phyloP scores from a whole-genome alignment of 2,797 vertebrate species.

The Alcedo quadribrachys region DNA sequence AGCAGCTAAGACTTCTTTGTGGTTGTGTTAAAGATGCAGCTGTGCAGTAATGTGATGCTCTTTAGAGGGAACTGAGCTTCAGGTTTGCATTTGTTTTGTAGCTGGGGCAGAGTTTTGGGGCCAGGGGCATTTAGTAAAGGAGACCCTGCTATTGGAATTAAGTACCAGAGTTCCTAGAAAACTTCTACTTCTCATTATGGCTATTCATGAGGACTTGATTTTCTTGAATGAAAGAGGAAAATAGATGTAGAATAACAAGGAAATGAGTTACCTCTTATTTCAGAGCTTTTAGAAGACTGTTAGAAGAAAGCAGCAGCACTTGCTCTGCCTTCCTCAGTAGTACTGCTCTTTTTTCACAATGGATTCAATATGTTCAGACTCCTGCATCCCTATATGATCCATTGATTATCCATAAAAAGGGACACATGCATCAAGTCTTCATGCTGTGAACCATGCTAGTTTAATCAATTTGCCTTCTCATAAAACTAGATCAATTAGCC shows the following conservation, averaged over 20 bases:
- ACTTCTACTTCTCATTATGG: neutral
- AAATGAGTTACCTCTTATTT: neutral
- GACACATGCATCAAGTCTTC: neutral
- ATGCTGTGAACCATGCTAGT: neutral
- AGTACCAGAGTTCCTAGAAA: accelerated
- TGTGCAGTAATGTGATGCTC: neutral
- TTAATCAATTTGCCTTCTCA: neutral
- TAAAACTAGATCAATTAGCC: neutral
- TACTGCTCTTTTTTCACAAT: neutral
- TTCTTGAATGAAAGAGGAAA: neutral
- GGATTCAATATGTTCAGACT: neutral
- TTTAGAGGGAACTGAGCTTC: neutral
- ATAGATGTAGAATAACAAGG: neutral
- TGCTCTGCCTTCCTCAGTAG: neutral
- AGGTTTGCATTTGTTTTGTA: neutral
- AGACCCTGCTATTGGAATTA: neutral
- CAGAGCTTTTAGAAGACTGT: neutral
- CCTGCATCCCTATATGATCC: neutral
- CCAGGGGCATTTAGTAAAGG: neutral
- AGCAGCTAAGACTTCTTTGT: neutral
- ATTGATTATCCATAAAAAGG: neutral
- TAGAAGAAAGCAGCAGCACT: neutral
- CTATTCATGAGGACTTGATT: neutral
- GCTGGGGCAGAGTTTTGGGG: neutral
- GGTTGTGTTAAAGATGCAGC: neutral